Evolutionary conservation across 2,113 vertebrate species (phyloP).

Genomic region (Microcebus griseorufus): DNA sequence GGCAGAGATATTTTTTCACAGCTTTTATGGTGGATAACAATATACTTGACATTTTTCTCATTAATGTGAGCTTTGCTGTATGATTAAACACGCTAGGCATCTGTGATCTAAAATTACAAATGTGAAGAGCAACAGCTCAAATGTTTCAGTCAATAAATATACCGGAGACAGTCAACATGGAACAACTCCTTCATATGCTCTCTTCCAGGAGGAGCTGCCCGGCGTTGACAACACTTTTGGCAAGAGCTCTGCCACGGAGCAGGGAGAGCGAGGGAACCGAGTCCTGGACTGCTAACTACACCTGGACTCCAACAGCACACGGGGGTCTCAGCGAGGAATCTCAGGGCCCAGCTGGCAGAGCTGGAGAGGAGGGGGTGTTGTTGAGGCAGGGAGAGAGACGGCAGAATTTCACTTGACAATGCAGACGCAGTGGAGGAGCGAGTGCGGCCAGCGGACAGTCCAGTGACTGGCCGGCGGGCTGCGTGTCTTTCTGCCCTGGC

Average conservation of each 20-base stretch:
- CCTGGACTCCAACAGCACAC: background rate
- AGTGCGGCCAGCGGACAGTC: background rate
- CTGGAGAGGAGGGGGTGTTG: background rate
- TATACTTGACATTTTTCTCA: constrained; percentile 87
- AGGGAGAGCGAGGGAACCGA: background rate
- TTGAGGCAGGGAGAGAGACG: background rate
- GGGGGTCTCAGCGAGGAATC: constrained; percentile 48
- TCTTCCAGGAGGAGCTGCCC: constrained; percentile 58
- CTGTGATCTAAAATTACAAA: constrained; percentile 85
- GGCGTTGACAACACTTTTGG: constrained; percentile 59
- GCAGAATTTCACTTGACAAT: background rate
- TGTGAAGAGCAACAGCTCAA: constrained; percentile 82
- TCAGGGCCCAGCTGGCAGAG: background rate
- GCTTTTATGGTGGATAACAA: constrained; percentile 86
- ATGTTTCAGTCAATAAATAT: constrained; percentile 85
- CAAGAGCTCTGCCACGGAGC: constrained; percentile 56
- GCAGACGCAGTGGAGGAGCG: background rate
- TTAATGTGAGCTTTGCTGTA: constrained; percentile 86
- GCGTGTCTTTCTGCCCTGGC: background rate
- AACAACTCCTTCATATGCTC: constrained; percentile 72
- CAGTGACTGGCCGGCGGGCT: background rate
- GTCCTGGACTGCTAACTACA: constrained; percentile 15
- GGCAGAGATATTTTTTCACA: constrained; percentile 87
- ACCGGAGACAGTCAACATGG: constrained; percentile 83
- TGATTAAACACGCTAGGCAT: constrained; percentile 83